Evolutionary conservation across 2,797 vertebrate species (phyloP).

Genomic region (Epinephelus malabaricus): DNA sequence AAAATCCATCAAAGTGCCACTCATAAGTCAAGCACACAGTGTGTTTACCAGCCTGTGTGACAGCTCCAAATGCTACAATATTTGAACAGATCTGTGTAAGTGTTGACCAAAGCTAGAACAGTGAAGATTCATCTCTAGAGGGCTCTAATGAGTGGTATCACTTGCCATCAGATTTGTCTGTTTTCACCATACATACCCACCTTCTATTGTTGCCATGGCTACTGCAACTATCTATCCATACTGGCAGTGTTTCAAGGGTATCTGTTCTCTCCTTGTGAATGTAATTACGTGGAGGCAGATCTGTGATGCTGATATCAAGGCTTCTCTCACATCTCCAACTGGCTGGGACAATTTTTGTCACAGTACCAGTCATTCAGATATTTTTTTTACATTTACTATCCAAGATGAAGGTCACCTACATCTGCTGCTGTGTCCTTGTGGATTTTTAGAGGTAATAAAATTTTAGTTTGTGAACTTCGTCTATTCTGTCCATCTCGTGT

Average conservation of each 20-base stretch:
- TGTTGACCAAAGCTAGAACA: slow-evolving; percentile 42
- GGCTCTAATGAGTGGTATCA: slow-evolving; percentile 74
- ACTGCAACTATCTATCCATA: slow-evolving; percentile 78
- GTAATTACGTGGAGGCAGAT: slow-evolving; percentile 82
- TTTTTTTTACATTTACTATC: slow-evolving; percentile 42
- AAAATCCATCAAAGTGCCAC: slow-evolving; percentile 23
- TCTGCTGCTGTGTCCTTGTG: slow-evolving; percentile 34
- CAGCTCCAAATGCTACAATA: slow-evolving; percentile 24
- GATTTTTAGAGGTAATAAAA: slow-evolving; percentile 52
- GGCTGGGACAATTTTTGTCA: slow-evolving; percentile 50
- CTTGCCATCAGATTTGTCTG: slow-evolving; percentile 67
- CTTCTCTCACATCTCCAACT: slow-evolving; percentile 54
- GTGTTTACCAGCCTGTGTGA: slow-evolving; percentile 26
- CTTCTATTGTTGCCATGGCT: slow-evolving; percentile 81
- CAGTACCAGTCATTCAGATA: slow-evolving; percentile 32
- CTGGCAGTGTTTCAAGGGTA: slow-evolving; percentile 81
- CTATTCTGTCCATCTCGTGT: background rate
- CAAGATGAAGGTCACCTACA: slow-evolving; percentile 35
- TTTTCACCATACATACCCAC: slow-evolving; percentile 68
- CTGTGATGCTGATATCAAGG: slow-evolving; percentile 72
- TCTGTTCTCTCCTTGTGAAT: slow-evolving; percentile 79
- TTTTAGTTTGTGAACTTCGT: slow-evolving; percentile 31
- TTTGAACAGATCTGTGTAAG: slow-evolving; percentile 29
- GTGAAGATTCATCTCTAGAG: slow-evolving; percentile 63
- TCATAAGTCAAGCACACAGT: slow-evolving; percentile 19